These are phyloP conservation scores for Ptilonorhynchus violaceus DNA, from an alignment of 2,113 vertebrate genomes.

Conservation along the genomic window DNA sequence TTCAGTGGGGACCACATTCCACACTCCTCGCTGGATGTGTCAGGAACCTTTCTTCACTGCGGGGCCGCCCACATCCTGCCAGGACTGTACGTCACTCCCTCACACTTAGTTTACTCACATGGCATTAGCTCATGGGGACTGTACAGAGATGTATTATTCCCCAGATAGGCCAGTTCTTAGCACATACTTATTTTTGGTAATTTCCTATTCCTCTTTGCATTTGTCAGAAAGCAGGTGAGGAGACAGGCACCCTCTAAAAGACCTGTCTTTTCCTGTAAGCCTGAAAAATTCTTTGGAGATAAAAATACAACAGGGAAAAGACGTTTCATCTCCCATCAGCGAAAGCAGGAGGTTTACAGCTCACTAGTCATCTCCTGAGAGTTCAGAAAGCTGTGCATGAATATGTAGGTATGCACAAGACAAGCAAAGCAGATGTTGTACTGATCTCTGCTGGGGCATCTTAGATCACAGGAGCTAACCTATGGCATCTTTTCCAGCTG, in stretches of 20 bases:
- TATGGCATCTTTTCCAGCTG: slow-evolving; percentile 59
- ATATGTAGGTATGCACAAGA: slow-evolving; percentile 70
- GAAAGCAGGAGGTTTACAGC: slow-evolving; percentile 50
- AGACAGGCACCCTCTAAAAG: background rate
- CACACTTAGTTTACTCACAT: background rate
- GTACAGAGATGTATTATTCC: background rate
- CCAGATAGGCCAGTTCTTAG: background rate
- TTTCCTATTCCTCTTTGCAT: background rate
- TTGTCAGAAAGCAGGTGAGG: background rate
- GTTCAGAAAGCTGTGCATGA: slow-evolving; percentile 73
- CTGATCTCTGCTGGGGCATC: slow-evolving; percentile 65
- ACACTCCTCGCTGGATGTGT: background rate
- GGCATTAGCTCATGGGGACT: background rate
- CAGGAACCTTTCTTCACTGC: background rate
- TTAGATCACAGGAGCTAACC: slow-evolving; percentile 62
- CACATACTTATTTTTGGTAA: background rate
- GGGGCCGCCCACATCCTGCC: background rate
- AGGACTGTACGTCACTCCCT: background rate
- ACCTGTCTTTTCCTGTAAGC: background rate
- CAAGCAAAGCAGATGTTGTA: slow-evolving; percentile 74
- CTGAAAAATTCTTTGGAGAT: background rate
- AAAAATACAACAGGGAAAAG: background rate
- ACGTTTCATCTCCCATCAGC: background rate
- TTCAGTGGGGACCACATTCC: background rate
- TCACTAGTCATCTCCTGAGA: slow-evolving; percentile 67